phyloP scores from a whole-genome alignment of 2,797 vertebrate species.

The Sebastes paucispinis region DNA sequence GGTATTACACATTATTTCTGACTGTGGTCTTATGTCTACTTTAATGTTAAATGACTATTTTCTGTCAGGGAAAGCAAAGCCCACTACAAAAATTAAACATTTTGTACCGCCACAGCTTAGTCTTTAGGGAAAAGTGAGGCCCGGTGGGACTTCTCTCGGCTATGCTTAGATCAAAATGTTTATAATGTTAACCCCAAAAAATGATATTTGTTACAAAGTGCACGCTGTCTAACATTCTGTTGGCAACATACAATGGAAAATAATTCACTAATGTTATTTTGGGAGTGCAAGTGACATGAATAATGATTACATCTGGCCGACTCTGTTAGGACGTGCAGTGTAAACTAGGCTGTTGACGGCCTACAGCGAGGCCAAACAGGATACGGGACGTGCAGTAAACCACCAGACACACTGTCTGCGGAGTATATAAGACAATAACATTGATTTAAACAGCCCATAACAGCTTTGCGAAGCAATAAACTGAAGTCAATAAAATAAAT shows the following conservation, averaged over 20 bases:
- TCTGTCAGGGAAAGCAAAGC: neutral
- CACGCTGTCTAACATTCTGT: neutral
- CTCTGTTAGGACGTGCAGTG: slow-evolving; percentile 16
- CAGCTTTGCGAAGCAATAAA: neutral
- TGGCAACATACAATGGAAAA: slow-evolving; percentile 39
- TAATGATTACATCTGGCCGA: slow-evolving; percentile 24
- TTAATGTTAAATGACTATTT: neutral
- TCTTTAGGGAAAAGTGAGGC: neutral
- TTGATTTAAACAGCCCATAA: slow-evolving; percentile 8
- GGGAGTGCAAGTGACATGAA: slow-evolving; percentile 19
- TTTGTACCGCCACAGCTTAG: neutral
- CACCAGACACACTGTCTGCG: neutral
- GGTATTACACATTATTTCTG: neutral
- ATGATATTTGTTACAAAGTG: slow-evolving; percentile 1
- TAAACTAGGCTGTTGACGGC: slow-evolving; percentile 31
- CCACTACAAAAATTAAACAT: neutral
- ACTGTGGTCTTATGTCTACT: neutral
- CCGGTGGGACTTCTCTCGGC: neutral
- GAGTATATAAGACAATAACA: neutral
- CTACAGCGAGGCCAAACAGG: slow-evolving; percentile 9
- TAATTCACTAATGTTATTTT: slow-evolving; percentile 33
- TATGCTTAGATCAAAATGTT: slow-evolving; percentile 32
- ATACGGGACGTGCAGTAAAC: neutral
- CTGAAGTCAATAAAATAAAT: neutral
- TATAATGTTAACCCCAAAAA: slow-evolving; percentile 9